Evolutionary conservation across 2,113 vertebrate species (phyloP).

Genomic region (Myocastor coypus): DNA sequence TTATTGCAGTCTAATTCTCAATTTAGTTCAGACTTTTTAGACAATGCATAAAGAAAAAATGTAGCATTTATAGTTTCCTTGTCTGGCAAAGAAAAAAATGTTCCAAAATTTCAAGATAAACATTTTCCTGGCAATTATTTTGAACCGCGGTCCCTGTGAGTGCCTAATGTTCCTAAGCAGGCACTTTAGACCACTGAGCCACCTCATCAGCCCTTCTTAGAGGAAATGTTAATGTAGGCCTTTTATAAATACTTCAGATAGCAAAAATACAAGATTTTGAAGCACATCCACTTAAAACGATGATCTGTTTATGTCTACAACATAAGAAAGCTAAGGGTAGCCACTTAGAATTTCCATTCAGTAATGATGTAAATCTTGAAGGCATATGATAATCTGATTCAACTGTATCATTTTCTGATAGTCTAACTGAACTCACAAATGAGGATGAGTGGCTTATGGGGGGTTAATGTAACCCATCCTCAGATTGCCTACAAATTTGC

Average conservation of each 20-base stretch:
- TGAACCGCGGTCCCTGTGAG: no score
- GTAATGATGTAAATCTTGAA: not conserved
- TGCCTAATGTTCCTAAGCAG: no score
- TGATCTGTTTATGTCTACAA: not conserved
- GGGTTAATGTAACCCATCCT: not conserved
- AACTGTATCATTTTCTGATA: conserved; percentile 5
- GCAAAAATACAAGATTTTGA: not conserved
- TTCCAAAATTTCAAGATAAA: conserved; percentile 54
- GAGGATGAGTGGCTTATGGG: not conserved
- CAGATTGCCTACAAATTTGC: not conserved
- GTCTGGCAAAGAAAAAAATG: conserved; percentile 19
- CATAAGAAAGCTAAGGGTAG: not conserved
- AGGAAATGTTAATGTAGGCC: conserved; percentile 15
- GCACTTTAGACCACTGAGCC: no score
- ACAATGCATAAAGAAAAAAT: conserved; percentile 19
- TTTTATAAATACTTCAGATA: conserved; percentile 27
- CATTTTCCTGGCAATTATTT: conserved; percentile 33
- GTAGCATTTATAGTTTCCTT: conserved; percentile 49
- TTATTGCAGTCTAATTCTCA: conserved; percentile 36
- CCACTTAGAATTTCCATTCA: not conserved
- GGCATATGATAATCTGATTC: not conserved
- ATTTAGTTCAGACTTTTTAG: conserved; percentile 48
- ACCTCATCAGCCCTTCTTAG: not conserved
- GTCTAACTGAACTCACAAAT: not conserved
- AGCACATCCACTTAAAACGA: not conserved